These are phyloP conservation scores for Epinotia demarniana DNA, from an alignment of 2,888 invertebrate species.

Conservation along the genomic window DNA sequence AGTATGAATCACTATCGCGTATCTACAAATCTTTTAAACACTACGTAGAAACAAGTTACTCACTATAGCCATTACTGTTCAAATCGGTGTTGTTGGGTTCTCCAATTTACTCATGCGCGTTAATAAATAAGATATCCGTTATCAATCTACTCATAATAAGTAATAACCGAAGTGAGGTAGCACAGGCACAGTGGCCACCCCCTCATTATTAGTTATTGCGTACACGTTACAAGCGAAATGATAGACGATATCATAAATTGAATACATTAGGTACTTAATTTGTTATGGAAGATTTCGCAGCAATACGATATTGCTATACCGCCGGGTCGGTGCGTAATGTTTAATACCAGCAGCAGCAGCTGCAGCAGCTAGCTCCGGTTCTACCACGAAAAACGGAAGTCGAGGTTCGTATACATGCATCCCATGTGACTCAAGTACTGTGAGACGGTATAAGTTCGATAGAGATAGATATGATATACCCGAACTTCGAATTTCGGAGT, in stretches of 20 bases:
- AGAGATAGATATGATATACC: no score
- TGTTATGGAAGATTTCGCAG: slow-evolving; percentile 44
- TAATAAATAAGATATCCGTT: slow-evolving; percentile 48
- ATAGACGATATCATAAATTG: slow-evolving; percentile 50
- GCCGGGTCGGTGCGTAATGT: background rate
- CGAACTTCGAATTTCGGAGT: no score
- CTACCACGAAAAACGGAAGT: no score
- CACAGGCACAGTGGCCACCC: background rate
- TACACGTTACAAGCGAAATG: background rate
- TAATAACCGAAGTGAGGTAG: slow-evolving; percentile 41
- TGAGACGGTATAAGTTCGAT: no score
- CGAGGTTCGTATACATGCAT: no score
- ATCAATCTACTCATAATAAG: slow-evolving; percentile 33
- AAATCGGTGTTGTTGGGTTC: slow-evolving; percentile 22
- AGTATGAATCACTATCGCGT: slow-evolving; percentile 17
- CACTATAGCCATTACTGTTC: slow-evolving; percentile 15
- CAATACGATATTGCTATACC: background rate
- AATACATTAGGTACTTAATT: slow-evolving; percentile 51
- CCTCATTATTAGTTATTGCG: background rate
- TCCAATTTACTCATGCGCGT: slow-evolving; percentile 21
- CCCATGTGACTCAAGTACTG: no score
- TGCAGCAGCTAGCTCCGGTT: no score
- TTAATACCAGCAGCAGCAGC: no score
- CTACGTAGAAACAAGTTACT: slow-evolving; percentile 26
- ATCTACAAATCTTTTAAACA: slow-evolving; percentile 17